phyloP scores from a whole-genome alignment of 2,888 invertebrate genomes.

The Ormyrus rosae region DNA sequence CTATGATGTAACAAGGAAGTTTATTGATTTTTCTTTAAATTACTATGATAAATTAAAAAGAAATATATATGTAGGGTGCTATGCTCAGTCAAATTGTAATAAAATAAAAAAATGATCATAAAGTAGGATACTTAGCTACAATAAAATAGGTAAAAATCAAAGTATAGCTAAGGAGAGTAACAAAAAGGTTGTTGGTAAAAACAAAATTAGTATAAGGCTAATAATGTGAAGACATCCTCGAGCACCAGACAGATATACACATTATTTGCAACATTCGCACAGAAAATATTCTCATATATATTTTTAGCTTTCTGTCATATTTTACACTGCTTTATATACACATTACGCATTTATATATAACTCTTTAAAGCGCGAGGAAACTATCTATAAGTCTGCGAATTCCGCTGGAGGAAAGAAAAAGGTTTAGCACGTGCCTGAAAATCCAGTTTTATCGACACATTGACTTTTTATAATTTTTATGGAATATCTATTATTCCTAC shows the following conservation, averaged over 20 bases:
- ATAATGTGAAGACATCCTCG: conserved; percentile 25
- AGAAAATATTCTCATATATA: conserved; percentile 74
- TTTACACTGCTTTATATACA: conserved; percentile 70
- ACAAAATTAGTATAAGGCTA: conserved; percentile 18
- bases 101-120: conserved; percentile 20
- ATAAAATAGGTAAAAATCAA: conserved; percentile 39
- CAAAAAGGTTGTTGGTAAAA: conserved; percentile 25
- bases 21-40: conserved; percentile 46
- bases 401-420: conserved; percentile 47
- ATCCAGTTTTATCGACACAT: conserved; percentile 47
- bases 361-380: conserved; percentile 52
- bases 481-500: not conserved
- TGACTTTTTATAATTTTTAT: conserved; percentile 26
- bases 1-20: conserved; percentile 27
- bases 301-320: conserved; percentile 66
- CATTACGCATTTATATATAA: conserved; percentile 59
- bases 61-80: conserved; percentile 16
- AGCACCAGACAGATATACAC: conserved; percentile 50
- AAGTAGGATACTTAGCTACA: conserved; percentile 15
- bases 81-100: conserved; percentile 50
- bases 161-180: conserved; percentile 27
- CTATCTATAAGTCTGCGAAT: conserved; percentile 41
- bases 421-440: conserved; percentile 29
- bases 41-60: conserved; percentile 36
- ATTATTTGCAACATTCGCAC: conserved; percentile 62